phyloP scores from a whole-genome alignment of 2,113 vertebrate species.

The Percopsis transmontana region DNA sequence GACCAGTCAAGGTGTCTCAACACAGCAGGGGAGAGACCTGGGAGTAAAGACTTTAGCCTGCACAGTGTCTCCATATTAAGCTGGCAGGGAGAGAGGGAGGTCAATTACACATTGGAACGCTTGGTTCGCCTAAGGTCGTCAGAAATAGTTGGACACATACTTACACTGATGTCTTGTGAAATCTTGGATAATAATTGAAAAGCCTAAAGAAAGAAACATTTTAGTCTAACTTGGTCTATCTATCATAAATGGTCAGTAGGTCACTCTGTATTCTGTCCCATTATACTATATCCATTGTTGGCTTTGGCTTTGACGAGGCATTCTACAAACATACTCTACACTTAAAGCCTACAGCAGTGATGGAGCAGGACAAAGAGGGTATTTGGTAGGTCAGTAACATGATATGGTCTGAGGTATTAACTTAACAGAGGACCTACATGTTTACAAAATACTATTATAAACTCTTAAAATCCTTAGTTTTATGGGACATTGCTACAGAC shows the following conservation, averaged over 20 bases:
- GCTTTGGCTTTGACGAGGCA: no score
- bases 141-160: conserved; percentile 41
- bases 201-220: conserved; percentile 75
- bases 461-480: no score
- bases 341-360: neutral
- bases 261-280: neutral
- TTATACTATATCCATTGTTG: neutral
- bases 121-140: conserved; percentile 12
- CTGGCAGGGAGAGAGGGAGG: conserved; percentile 44
- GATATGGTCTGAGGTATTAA: neutral
- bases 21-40: conserved; percentile 78
- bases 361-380: neutral
- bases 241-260: no score
- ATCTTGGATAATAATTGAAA: conserved; percentile 80
- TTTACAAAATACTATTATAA: neutral
- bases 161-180: conserved; percentile 79
- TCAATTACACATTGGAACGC: conserved; percentile 13
- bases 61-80: conserved; percentile 74
- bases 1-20: conserved; percentile 73
- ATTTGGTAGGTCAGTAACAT: neutral
- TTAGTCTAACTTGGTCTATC: no score
- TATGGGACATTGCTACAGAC: conserved; percentile 52
- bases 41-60: conserved; percentile 77
- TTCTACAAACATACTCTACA: neutral
- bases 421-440: conserved; percentile 1